Conservation (phyloP, 37 sponge, comb jelly and placozoan species). For the Tethya wilhelma region DNA sequence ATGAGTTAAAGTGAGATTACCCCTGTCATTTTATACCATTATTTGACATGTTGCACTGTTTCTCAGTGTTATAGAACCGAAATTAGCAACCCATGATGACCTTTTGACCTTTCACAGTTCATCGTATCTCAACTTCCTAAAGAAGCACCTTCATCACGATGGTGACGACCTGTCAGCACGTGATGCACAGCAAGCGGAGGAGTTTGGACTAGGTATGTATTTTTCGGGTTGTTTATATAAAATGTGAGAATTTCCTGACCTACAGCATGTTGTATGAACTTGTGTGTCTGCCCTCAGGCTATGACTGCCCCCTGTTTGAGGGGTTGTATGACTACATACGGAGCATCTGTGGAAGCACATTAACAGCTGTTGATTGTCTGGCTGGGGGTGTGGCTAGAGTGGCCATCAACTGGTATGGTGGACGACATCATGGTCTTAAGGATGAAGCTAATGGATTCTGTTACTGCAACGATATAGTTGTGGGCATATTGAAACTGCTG, state of each 20-base stretch:
- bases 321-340: conserved; percentile 66
- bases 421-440: conserved; percentile 85
- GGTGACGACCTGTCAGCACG: conserved; percentile 12
- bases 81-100: conserved; percentile 10
- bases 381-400: conserved; percentile 33
- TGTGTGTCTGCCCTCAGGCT: conserved; percentile 50
- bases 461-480: conserved; percentile 90
- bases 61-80: conserved; percentile 29
- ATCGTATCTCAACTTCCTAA: conserved; percentile 46
- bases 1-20: conserved; percentile 37
- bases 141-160: conserved; percentile 5
- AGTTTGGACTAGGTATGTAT: conserved; percentile 51
- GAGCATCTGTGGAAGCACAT: conserved; percentile 57
- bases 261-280: background rate
- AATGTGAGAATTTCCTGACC: too few relatives aligned
- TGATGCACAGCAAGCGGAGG: conserved; percentile 9
- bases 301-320: conserved; percentile 88
- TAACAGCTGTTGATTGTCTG: conserved; percentile 66
- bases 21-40: background rate
- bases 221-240: too few relatives aligned
- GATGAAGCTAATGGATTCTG: conserved; percentile 84
- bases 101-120: conserved; percentile 50
- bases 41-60: background rate
- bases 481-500: conserved; percentile 66
- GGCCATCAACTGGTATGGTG: conserved; percentile 90